Conservation (phyloP, 2,113 vertebrate genomes). For the Panthera leo region DNA sequence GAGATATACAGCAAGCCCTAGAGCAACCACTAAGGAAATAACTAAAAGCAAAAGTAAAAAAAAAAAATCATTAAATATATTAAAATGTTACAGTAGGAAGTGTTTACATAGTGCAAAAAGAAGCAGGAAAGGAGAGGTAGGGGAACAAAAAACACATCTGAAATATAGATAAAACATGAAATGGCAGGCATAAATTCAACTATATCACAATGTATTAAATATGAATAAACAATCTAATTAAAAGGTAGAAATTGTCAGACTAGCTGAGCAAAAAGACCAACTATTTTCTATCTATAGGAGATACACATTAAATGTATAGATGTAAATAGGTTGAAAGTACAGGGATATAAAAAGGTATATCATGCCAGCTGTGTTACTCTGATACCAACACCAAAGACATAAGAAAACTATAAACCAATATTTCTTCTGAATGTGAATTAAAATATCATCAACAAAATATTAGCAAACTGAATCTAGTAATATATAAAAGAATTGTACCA, state of each 20-base stretch:
- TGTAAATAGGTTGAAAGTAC: not conserved
- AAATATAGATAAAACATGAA: not conserved
- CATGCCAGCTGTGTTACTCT: not conserved
- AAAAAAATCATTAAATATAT: not conserved
- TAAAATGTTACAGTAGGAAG: not conserved
- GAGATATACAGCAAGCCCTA: not conserved
- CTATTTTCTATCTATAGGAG: not conserved
- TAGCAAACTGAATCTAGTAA: not conserved
- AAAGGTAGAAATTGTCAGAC: not conserved
- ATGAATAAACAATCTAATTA: not conserved
- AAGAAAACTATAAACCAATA: not conserved
- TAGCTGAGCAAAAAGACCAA: not conserved
- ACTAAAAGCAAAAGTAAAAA: not conserved
- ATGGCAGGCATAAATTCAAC: not conserved
- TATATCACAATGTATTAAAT: not conserved
- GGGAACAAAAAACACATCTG: not conserved
- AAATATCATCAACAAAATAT: not conserved
- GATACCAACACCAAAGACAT: not conserved
- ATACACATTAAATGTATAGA: not conserved
- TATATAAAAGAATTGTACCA: not conserved
- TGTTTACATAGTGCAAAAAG: not conserved
- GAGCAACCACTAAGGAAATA: not conserved
- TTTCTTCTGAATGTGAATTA: not conserved
- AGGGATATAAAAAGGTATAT: not conserved
- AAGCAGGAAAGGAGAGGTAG: not conserved